Evolutionary conservation across 2,797 vertebrate genomes (phyloP).

Genomic region (Gymnodraco acuticeps): DNA sequence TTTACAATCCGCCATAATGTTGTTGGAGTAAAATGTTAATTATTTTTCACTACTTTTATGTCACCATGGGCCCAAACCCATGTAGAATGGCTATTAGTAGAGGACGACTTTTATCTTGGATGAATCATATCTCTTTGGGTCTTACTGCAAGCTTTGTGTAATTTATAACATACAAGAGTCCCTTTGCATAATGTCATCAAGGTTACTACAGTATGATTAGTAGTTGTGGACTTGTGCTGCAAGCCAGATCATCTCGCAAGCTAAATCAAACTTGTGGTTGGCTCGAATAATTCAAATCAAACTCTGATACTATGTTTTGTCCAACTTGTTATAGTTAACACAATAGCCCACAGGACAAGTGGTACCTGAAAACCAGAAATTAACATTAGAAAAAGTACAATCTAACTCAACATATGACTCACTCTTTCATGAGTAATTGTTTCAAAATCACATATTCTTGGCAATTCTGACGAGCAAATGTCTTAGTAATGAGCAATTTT

Average conservation of each 20-base stretch:
- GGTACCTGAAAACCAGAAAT: not conserved
- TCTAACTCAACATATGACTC: too few species aligned
- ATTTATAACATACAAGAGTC: conserved; percentile 36
- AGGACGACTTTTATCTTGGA: conserved; percentile 7
- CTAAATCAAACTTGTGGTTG: not conserved
- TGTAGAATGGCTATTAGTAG: not conserved
- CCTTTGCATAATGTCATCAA: conserved; percentile 16
- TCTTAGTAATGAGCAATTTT: not conserved
- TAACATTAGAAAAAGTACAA: not conserved
- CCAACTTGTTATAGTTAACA: not conserved
- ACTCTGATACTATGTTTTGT: not conserved
- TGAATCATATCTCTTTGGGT: conserved; percentile 21
- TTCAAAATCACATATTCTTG: conserved; percentile 17
- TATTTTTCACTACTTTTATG: conserved; percentile 1
- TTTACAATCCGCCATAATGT: not conserved
- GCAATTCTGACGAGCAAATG: not conserved
- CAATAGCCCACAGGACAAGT: not conserved
- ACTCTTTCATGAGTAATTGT: not conserved
- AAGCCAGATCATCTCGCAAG: not conserved
- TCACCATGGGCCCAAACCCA: not conserved
- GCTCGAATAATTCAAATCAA: not conserved
- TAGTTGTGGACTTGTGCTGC: not conserved
- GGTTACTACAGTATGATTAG: conserved; percentile 1
- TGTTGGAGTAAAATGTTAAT: not conserved
- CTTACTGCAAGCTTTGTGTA: conserved; percentile 23